Evolutionary conservation across 2,797 vertebrate genomes (phyloP).

Genomic region (Poeciliopsis paucimaculata): DNA sequence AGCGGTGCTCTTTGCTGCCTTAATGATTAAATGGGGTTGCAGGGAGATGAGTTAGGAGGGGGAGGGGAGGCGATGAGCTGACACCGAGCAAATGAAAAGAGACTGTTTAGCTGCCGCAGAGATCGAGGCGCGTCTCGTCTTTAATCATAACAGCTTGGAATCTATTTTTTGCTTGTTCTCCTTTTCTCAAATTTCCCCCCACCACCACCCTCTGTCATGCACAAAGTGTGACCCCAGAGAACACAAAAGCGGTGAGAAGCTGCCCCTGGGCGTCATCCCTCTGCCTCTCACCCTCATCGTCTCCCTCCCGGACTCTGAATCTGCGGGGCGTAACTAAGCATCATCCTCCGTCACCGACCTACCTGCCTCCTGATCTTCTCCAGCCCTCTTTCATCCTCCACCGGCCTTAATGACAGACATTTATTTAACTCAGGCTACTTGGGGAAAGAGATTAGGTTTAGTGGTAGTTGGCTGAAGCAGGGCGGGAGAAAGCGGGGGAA

Average conservation of each 20-base stretch:
- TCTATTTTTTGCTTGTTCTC: constrained; percentile 17
- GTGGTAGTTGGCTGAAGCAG: not conserved
- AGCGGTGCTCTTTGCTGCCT: constrained; percentile 35
- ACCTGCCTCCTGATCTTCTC: constrained; percentile 45
- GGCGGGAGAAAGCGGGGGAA: not conserved
- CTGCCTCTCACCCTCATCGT: constrained; percentile 28
- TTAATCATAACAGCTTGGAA: constrained; percentile 34
- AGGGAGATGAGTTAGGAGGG: constrained; percentile 19
- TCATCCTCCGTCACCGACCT: constrained; percentile 38
- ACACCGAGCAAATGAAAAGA: constrained; percentile 49
- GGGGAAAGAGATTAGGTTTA: not conserved
- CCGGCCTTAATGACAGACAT: constrained; percentile 68
- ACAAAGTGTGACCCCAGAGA: constrained; percentile 2
- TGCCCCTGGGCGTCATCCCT: constrained; percentile 12
- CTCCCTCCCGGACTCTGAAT: constrained; percentile 31
- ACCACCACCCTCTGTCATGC: not conserved
- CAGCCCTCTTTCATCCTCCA: constrained; percentile 57
- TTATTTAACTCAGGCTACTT: constrained; percentile 32
- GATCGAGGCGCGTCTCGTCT: constrained; percentile 17
- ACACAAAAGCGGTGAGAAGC: constrained; percentile 13
- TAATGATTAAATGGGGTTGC: constrained; percentile 54
- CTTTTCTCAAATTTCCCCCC: constrained; percentile 3
- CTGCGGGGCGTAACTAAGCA: constrained; percentile 48
- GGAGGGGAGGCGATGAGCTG: constrained; percentile 42
- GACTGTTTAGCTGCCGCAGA: constrained; percentile 37